These are phyloP conservation scores for Chloroclystis v-ata DNA, from an alignment of 2,888 invertebrate species.

Conservation along the genomic window DNA sequence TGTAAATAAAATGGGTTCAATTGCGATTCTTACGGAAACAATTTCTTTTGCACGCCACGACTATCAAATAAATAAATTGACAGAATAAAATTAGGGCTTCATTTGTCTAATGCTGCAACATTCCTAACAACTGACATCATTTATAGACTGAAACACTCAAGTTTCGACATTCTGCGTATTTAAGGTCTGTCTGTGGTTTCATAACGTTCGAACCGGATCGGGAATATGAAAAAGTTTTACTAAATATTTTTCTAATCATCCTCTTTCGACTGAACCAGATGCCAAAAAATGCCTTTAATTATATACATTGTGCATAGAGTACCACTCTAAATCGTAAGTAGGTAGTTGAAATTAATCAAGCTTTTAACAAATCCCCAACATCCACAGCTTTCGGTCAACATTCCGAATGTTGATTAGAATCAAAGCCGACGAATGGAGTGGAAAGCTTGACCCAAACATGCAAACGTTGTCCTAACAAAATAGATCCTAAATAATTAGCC, in stretches of 20 bases:
- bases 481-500: slow-evolving; percentile 67
- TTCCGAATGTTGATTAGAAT: slow-evolving; percentile 36
- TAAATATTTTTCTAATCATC: neutral
- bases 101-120: no score
- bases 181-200: neutral
- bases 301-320: no score
- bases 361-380: slow-evolving; percentile 18
- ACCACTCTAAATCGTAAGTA: slow-evolving; percentile 1
- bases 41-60: neutral
- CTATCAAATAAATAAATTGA: no score
- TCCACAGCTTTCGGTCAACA: slow-evolving; percentile 22
- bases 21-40: neutral
- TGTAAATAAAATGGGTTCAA: neutral
- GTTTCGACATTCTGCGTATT: neutral
- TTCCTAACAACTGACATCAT: no score
- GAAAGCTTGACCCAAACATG: slow-evolving; percentile 57
- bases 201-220: neutral
- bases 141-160: no score
- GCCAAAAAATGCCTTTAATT: no score
- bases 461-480: slow-evolving; percentile 65
- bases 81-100: no score
- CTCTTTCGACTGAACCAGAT: no score
- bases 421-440: slow-evolving; percentile 49
- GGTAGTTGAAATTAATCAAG: slow-evolving; percentile 20
- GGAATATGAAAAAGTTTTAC: slow-evolving; percentile 3